Conservation (phyloP, 2,888 invertebrate genomes). For the Tubulanus polymorphus region DNA sequence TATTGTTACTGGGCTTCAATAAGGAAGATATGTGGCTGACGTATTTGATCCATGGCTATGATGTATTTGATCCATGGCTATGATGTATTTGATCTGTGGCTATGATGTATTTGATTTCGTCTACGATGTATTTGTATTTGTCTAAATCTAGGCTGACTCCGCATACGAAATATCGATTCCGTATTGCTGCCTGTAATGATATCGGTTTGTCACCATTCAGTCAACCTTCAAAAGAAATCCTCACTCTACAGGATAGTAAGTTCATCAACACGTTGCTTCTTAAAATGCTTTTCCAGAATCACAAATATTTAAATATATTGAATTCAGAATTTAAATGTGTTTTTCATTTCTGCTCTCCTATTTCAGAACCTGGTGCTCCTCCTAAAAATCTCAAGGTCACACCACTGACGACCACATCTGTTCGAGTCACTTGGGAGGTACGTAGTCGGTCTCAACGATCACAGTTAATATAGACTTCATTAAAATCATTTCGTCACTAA, state of each 20-base stretch:
- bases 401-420: constrained; percentile 90
- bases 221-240: constrained; percentile 45
- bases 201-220: constrained; percentile 92
- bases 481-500: no score
- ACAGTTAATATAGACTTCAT: no score
- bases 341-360: constrained; percentile 2
- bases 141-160: constrained; percentile 65
- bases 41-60: no score
- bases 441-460: constrained; percentile 12
- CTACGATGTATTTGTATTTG: neutral
- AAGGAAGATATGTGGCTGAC: no score
- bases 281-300: no score
- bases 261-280: no score
- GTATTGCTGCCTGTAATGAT: constrained; percentile 93
- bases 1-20: no score
- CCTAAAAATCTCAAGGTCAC: constrained; percentile 80
- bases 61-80: no score
- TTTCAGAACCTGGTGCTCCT: constrained; percentile 75
- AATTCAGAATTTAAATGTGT: neutral
- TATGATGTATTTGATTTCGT: no score
- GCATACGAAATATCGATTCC: constrained; percentile 82
- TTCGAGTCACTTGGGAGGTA: constrained; percentile 83
- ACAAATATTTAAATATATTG: no score
- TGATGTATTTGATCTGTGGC: no score
- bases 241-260: constrained; percentile 43